A percentile compares a stretch with the other conserved stretches of the same genome.
Evolutionary conservation across 1,140 invertebrate species (phyloP).

Genomic region (Drosophila ananassae): DNA sequence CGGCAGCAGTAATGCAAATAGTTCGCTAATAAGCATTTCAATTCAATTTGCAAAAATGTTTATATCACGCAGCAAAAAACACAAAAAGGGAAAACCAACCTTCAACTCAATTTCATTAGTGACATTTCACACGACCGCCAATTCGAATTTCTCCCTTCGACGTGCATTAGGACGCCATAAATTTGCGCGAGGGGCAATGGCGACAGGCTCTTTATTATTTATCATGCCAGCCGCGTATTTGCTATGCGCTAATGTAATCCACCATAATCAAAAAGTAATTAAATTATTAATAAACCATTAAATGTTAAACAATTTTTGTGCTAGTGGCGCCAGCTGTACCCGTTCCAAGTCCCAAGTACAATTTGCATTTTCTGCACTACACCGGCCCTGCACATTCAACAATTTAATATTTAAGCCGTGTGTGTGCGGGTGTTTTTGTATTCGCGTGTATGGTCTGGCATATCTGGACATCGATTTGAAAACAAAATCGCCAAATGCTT

Average conservation of each 20-base stretch:
- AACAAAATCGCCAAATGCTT: conserved; percentile 64
- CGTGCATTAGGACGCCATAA: conserved; percentile 34
- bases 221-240: conserved; percentile 59
- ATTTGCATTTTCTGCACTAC: conserved; percentile 44
- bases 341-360: neutral
- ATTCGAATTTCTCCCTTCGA: conserved; percentile 1
- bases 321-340: conserved; percentile 31
- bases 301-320: conserved; percentile 77
- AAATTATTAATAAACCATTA: conserved; percentile 83
- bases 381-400: conserved; percentile 34
- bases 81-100: conserved; percentile 67
- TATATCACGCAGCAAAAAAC: conserved; percentile 24
- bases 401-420: conserved; percentile 68
- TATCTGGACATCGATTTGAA: conserved; percentile 66
- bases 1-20: conserved; percentile 42
- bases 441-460: conserved; percentile 13
- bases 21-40: conserved; percentile 76
- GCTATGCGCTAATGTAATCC: conserved; percentile 72
- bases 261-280: conserved; percentile 82
- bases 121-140: conserved; percentile 45
- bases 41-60: conserved; percentile 78
- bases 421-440: conserved; percentile 32
- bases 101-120: conserved; percentile 78
- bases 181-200: conserved; percentile 17
- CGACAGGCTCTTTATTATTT: conserved; percentile 45